Evolutionary conservation across 2,888 invertebrate genomes (phyloP).

Genomic region (Mayetiola destructor): DNA sequence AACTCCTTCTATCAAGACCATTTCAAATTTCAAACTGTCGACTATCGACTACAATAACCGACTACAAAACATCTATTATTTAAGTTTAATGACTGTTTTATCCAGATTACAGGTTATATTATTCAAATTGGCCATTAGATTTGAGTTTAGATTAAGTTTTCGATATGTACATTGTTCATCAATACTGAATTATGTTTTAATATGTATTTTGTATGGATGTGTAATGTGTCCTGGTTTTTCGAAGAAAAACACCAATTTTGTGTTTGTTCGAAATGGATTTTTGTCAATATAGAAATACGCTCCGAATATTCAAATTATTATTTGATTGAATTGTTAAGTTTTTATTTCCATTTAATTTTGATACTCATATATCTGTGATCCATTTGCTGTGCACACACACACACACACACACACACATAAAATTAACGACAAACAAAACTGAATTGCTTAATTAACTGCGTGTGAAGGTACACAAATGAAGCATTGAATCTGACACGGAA

Average conservation of each 20-base stretch:
- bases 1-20: too few relatives aligned
- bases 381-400: neutral
- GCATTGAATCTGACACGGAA: neutral
- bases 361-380: too few relatives aligned
- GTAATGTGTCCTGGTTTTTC: too few relatives aligned
- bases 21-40: too few relatives aligned
- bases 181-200: too few relatives aligned
- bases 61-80: constrained; percentile 1
- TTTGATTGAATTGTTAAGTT: too few relatives aligned
- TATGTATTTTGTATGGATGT: too few relatives aligned
- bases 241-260: too few relatives aligned
- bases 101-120: neutral
- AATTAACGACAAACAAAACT: neutral
- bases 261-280: too few relatives aligned
- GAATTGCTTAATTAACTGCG: constrained; percentile 12
- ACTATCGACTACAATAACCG: neutral
- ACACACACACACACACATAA: neutral
- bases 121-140: constrained; percentile 12
- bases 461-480: neutral
- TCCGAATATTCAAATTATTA: too few relatives aligned
- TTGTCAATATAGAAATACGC: too few relatives aligned
- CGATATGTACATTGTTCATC: neutral
- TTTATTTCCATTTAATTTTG: too few relatives aligned
- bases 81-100: constrained; percentile 11
- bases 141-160: constrained; percentile 3